Evolutionary conservation across 2,113 vertebrate genomes (phyloP), one percentile per base, ranked within the genome.

Genomic region (Dendropsophus ebraccatus): DNA sequence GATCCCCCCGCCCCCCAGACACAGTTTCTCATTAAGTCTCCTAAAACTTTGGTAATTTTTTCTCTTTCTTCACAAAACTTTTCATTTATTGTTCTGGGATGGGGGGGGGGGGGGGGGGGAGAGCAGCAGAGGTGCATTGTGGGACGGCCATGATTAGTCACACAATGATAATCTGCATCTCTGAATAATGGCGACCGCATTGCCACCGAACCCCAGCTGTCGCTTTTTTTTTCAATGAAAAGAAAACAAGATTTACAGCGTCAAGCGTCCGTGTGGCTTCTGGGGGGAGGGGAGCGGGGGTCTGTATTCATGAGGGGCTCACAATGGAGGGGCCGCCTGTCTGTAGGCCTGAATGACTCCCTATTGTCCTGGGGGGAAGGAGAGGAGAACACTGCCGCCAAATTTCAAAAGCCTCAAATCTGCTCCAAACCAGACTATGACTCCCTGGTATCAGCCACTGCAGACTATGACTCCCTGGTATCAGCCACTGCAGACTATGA

Each of bases 121-220:
- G 17, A 90, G 88, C 86, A 54, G 78, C 90, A 90, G 85, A 87
- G 90, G 87, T 88, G 94, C 96, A 96, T 96, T 97, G 96, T 97
- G 97, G 96, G 96, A 97, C 96, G 95, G 95, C 95, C 95, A 94
- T 96, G 96, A 98, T 98, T 97, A 98, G 97, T 98, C 97, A 97
- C 96, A 96, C 95, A 94, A 96, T 96, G 97, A 97, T 97, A 97
- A 98, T 97, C 95, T 95, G 93, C 94, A 93, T 90, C 80, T 89
- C 89, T 93, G 93, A 96, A 99, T 97, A 99, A 99, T 97, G 94
- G 96, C 90, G 85, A 88, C 94, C 90, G 94, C 93, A 95, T 96
- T 96, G 94, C 95, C 94, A 94, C 96, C 95, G 95, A 96, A 97
- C 95, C 96, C 96, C 97, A 99, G 97, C 97, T 99, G 97, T 97